Conservation (phyloP, 1,140 invertebrate species). For the Phenacoccus solenopsis region DNA sequence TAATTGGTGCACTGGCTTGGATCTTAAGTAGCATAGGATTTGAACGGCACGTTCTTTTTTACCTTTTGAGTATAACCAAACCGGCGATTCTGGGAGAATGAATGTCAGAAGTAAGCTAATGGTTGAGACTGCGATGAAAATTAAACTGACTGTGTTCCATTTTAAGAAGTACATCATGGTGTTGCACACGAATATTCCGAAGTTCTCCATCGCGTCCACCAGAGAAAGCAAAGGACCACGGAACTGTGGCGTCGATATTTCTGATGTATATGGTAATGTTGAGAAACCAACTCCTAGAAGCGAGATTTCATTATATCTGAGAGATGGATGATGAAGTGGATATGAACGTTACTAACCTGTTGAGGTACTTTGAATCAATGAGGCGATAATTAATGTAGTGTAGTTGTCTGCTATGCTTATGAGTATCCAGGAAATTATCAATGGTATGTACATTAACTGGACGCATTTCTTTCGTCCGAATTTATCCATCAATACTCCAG, state of each 20-base stretch:
- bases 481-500: no score
- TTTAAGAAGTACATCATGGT: background rate
- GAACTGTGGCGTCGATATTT: background rate
- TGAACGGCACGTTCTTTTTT: conserved; percentile 29
- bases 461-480: no score
- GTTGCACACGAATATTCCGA: conserved; percentile 22
- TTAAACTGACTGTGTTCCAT: background rate
- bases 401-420: no score
- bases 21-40: conserved; percentile 23
- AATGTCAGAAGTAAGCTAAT: background rate
- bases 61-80: conserved; percentile 43
- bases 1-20: conserved; percentile 23
- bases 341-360: no score
- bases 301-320: no score
- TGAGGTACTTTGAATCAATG: no score
- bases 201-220: background rate
- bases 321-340: no score
- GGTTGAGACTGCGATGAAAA: background rate
- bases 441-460: no score
- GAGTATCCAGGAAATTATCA: no score
- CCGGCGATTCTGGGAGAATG: conserved; percentile 47
- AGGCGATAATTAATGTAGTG: no score
- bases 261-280: conserved; percentile 4
- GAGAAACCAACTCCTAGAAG: background rate
- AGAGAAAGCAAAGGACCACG: conserved; percentile 9